phyloP scores from a whole-genome alignment of 2,888 invertebrate genomes.

The Anthoptus insignis region DNA sequence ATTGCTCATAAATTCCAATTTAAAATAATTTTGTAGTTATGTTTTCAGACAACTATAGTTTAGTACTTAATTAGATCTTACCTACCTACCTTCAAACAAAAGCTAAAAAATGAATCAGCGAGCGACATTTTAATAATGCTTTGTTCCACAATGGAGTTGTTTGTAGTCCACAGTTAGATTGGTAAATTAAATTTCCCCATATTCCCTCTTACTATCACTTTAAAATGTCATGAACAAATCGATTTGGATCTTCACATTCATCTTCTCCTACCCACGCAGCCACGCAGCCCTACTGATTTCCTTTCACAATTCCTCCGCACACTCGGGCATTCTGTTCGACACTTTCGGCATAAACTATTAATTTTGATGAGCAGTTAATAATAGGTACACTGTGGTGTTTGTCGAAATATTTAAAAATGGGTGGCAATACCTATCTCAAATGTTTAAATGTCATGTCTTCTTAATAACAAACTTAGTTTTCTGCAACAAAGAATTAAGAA shows the following conservation, averaged over 20 bases:
- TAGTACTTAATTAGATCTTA: too few relatives aligned
- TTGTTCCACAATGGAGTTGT: not conserved
- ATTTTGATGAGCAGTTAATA: not conserved
- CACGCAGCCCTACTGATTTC: not conserved
- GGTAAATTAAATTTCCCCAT: not conserved
- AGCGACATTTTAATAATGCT: too few relatives aligned
- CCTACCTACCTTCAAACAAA: too few relatives aligned
- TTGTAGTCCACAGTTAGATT: not conserved
- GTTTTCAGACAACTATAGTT: too few relatives aligned
- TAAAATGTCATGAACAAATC: constrained; percentile 1
- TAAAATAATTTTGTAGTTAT: too few relatives aligned
- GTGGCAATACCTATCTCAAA: too few relatives aligned
- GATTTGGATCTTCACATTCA: not conserved
- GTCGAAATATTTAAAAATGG: not conserved
- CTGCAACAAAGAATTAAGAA: too few relatives aligned
- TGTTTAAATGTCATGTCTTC: too few relatives aligned
- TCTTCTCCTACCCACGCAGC: not conserved
- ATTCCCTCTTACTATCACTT: not conserved
- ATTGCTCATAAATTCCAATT: too few relatives aligned
- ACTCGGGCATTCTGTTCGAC: not conserved
- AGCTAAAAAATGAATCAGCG: too few relatives aligned
- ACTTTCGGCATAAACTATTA: not conserved
- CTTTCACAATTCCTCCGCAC: not conserved
- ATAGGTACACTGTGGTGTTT: not conserved
- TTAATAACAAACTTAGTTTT: too few relatives aligned